A percentile compares a stretch with the other conserved stretches of the same genome.
Conservation (phyloP, 2,797 vertebrate genomes). For the Sarcoramphus papa region DNA sequence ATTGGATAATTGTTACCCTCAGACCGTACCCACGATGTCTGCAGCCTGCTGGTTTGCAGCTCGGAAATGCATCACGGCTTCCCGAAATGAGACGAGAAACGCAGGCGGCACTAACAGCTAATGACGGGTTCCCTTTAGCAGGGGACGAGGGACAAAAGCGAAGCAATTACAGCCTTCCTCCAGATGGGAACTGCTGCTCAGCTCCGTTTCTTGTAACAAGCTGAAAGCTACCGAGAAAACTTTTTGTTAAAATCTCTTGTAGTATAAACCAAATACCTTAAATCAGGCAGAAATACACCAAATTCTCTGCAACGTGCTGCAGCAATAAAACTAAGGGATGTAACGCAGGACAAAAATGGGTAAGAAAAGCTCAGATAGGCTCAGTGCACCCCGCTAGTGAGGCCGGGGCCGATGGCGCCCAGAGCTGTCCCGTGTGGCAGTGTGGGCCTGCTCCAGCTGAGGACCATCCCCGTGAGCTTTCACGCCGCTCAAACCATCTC, state of each 20-base stretch:
- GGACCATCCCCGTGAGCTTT: background rate
- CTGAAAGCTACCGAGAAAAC: background rate
- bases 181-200: background rate
- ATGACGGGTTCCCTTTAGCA: background rate
- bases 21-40: rapidly evolving
- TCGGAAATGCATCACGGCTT: background rate
- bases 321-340: background rate
- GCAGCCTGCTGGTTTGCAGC: background rate
- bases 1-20: background rate
- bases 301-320: rapidly evolving
- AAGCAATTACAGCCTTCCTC: background rate
- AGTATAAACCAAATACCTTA: background rate
- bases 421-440: rapidly evolving
- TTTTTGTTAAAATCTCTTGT: background rate
- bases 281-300: no score
- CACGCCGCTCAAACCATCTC: background rate
- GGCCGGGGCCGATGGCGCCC: rapidly evolving
- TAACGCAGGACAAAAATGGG: background rate
- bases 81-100: rapidly evolving
- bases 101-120: background rate
- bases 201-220: background rate
- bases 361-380: background rate
- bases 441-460: background rate
- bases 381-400: rapidly evolving
- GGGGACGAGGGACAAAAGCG: background rate